Conservation (phyloP, 2,113 vertebrate genomes). For the Cygnus atratus region DNA sequence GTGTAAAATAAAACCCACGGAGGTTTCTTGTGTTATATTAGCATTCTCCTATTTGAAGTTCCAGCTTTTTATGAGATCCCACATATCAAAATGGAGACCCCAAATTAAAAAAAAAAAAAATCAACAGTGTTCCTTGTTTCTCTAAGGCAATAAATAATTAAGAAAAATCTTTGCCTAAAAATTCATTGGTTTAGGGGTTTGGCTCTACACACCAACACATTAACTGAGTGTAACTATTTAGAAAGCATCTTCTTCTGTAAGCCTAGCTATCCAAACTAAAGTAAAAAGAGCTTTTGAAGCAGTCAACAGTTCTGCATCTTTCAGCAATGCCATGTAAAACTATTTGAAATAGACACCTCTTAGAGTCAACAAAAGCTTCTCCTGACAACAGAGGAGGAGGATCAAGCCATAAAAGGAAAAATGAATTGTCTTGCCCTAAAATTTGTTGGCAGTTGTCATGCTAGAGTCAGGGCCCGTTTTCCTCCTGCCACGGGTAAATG, state of each 20-base stretch:
- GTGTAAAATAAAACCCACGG: constrained; percentile 41
- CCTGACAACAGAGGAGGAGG: background rate
- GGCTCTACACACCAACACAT: background rate
- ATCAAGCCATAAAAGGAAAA: background rate
- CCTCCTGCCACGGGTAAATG: background rate
- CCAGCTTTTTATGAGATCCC: background rate
- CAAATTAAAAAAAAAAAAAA: background rate
- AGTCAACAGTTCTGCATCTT: background rate
- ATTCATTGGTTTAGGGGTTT: background rate
- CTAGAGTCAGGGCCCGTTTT: background rate
- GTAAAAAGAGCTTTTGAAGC: background rate
- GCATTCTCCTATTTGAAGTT: background rate
- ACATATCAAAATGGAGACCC: background rate
- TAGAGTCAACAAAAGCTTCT: background rate
- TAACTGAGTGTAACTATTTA: background rate
- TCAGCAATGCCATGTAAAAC: background rate
- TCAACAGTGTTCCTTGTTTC: background rate
- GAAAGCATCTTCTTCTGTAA: background rate
- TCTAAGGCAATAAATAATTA: background rate
- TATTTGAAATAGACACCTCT: background rate
- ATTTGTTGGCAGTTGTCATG: fast-evolving
- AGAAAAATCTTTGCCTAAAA: background rate
- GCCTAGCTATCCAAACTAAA: background rate
- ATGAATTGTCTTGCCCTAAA: background rate
- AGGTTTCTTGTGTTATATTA: background rate